Evolutionary conservation across 92 coral and sea anemone species (phyloP).

Genomic region (Metridium senile): DNA sequence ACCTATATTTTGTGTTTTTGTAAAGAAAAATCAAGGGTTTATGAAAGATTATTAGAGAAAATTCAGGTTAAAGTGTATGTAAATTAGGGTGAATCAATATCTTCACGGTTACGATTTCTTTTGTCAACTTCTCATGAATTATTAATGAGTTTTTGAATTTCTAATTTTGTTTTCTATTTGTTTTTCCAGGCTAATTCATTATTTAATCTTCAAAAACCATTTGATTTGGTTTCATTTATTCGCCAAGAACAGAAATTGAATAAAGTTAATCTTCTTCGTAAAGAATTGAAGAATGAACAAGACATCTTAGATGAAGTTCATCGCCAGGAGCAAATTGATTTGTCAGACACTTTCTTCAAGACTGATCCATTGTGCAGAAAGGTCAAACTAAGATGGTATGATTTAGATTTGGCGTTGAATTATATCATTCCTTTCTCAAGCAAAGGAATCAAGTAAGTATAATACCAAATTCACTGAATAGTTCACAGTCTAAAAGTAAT

Average conservation of each 20-base stretch:
- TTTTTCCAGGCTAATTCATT: constrained; percentile 68
- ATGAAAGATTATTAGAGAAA: no score
- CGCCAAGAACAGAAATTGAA: constrained; percentile 65
- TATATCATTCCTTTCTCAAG: constrained; percentile 68
- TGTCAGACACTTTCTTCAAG: constrained; percentile 61
- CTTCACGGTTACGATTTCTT: no score
- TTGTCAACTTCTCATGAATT: no score
- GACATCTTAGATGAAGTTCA: constrained; percentile 48
- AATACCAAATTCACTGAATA: no score
- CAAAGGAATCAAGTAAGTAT: constrained; percentile 82
- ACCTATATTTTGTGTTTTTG: no score
- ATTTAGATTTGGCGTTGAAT: constrained; percentile 67
- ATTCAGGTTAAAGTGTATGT: no score
- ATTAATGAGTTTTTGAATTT: not conserved
- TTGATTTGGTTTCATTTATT: constrained; percentile 83
- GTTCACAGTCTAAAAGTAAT: no score
- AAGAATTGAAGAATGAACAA: constrained; percentile 56
- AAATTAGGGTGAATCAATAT: no score
- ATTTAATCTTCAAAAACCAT: constrained; percentile 82
- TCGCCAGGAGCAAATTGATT: constrained; percentile 38
- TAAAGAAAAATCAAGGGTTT: no score
- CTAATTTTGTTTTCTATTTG: not conserved
- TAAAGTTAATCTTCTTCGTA: constrained; percentile 39
- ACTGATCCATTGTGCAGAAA: constrained; percentile 69
- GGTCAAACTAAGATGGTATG: constrained; percentile 54